Evolutionary conservation across 2,888 invertebrate species (phyloP), one percentile per base, ranked within the genome.

Genomic region (Mythimna ferrago): DNA sequence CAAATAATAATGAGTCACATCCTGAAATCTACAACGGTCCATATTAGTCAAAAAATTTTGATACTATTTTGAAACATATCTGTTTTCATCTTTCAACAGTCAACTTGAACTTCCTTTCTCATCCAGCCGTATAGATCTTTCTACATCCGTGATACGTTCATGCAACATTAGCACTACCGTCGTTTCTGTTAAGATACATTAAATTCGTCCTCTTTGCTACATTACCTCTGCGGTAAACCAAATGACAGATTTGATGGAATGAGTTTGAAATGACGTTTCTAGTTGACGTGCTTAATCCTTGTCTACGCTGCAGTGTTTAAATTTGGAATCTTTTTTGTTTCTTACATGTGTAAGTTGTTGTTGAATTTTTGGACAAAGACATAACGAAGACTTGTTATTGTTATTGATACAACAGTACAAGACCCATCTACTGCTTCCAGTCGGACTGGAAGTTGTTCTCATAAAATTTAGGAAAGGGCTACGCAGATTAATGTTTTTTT

Each of bases 121-220:
- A 80, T 9, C 14, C 53, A 76, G 70, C 66, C 81, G 64, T 69
- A 68, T 80, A 79, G 76, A 79, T 78, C 54, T 58, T 66, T 82
- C 77, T 73, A 76, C 69, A 76, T 82, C 72, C 73, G 66, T 81
- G 76, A 65, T 61, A 71, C 65, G 82, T 77, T 16, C 90, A 91
- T 91, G 92, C 91, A 87, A 92, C 93, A 93, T 93, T 93, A 92
- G 86, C 77, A 87, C 83, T 87, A 89, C 86, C 87, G 83, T 73
- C 80, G 78, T 80, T 81, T 82, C 87, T 69, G 21, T 76, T 67
- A 89, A 89, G 81, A 88, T 88, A 88, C 86, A 90, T 90, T 89
- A 89, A 89, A 90, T 90, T 89, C 85, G 86, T 88, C 88, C 38
- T 92, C 89, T 87, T 84, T 89, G 92, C 90, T 88, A 91, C 93